Conservation (phyloP, 2,113 vertebrate genomes). For the Lontra canadensis region DNA sequence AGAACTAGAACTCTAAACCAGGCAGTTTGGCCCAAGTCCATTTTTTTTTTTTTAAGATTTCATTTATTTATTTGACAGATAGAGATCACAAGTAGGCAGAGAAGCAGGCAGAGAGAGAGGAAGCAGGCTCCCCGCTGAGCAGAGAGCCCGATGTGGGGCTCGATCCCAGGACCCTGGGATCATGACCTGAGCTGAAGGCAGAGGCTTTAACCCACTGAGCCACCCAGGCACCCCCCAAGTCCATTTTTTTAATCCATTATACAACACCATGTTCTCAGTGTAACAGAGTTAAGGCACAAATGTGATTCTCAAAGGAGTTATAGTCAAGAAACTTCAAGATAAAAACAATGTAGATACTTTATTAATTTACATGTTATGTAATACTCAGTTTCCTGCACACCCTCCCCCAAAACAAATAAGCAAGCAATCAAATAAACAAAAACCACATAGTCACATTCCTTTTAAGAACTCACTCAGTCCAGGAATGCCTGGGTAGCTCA, state of each 20-base stretch:
- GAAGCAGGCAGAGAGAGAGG: too few species aligned
- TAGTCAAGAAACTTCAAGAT: neutral
- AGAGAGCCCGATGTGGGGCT: too few species aligned
- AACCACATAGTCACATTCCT: neutral
- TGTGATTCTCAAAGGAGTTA: conserved; percentile 6
- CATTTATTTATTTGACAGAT: too few species aligned
- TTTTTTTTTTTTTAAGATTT: too few species aligned
- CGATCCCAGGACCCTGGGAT: too few species aligned
- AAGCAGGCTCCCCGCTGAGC: too few species aligned
- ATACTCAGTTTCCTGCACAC: neutral
- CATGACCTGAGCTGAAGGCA: too few species aligned
- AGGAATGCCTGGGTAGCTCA: neutral
- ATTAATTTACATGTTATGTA: neutral
- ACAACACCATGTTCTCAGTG: neutral
- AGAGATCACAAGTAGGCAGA: too few species aligned
- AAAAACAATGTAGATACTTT: neutral
- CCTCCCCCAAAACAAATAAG: neutral
- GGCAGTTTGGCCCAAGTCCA: neutral
- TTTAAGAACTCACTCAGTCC: neutral
- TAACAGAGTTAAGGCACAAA: neutral
- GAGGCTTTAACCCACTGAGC: too few species aligned
- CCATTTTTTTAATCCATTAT: neutral
- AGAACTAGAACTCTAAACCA: neutral
- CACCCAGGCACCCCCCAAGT: too few species aligned
- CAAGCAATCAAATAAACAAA: neutral